Percentiles rank a stretch among this genome's conserved stretches.
Evolutionary conservation across 2,888 invertebrate genomes (phyloP).

Genomic region (Tridacna gigas): DNA sequence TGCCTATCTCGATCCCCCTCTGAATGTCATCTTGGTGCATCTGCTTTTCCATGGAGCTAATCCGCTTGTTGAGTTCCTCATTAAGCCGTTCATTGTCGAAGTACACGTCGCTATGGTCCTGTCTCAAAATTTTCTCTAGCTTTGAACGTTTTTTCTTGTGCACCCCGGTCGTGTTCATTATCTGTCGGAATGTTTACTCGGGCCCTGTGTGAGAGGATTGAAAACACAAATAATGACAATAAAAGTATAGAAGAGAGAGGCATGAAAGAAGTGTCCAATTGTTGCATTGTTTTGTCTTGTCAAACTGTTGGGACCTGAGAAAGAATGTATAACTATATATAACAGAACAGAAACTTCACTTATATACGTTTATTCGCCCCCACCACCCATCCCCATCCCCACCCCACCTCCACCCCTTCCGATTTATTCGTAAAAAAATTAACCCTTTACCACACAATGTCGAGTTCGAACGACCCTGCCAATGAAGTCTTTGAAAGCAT

Average conservation of each 20-base stretch:
- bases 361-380: too few species aligned
- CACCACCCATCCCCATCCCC: too few species aligned
- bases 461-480: too few species aligned
- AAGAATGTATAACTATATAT: too few species aligned
- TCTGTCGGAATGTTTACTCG: constrained; percentile 18
- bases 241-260: background rate
- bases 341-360: too few species aligned
- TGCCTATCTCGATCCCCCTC: constrained; percentile 62
- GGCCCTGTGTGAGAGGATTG: constrained; percentile 5
- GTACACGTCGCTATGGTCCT: constrained; percentile 73
- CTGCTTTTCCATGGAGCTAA: constrained; percentile 63
- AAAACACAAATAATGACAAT: background rate
- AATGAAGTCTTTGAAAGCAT: too few species aligned
- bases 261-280: background rate
- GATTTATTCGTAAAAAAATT: too few species aligned
- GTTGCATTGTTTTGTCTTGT: too few species aligned
- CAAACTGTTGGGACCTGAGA: too few species aligned
- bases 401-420: too few species aligned
- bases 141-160: constrained; percentile 60
- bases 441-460: too few species aligned
- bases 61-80: constrained; percentile 61
- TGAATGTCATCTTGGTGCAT: constrained; percentile 58
- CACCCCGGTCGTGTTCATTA: constrained; percentile 25
- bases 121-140: constrained; percentile 64
- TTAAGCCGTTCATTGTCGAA: constrained; percentile 72